These are phyloP conservation scores for Nannoperca obscura DNA, from an alignment of 2,797 vertebrate species.

Conservation along the genomic window DNA sequence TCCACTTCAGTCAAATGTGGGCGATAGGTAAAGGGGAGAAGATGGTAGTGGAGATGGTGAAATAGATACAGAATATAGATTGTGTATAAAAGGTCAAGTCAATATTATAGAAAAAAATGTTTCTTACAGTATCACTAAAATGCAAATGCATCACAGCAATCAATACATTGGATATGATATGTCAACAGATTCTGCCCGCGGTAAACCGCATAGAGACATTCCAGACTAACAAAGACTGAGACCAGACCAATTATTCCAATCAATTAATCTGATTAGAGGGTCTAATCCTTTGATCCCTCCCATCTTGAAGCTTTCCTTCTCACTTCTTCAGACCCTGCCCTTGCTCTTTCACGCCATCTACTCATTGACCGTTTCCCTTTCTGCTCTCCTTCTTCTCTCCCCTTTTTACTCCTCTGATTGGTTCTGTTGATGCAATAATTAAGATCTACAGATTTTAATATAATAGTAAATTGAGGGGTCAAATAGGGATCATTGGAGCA, in stretches of 20 bases:
- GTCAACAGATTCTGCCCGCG: constrained; percentile 10
- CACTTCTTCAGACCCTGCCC: constrained; percentile 14
- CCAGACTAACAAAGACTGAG: constrained; percentile 20
- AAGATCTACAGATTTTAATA: constrained; percentile 25
- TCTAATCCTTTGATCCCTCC: constrained; percentile 39
- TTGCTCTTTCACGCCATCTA: constrained; percentile 7
- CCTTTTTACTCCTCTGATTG: constrained; percentile 23
- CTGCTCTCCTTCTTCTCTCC: not conserved
- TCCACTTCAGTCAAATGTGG: constrained; percentile 20
- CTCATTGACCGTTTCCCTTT: constrained; percentile 1
- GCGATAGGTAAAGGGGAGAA: constrained; percentile 3
- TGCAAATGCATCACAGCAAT: not conserved
- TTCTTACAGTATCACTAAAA: not conserved
- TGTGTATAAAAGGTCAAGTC: constrained; percentile 12
- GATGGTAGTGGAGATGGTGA: constrained; percentile 11
- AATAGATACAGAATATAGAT: constrained; percentile 10
- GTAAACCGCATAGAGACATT: constrained; percentile 22
- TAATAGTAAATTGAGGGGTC: constrained; percentile 11
- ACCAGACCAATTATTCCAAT: constrained; percentile 46
- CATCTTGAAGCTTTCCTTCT: constrained; percentile 28
- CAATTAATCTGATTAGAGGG: constrained; percentile 45
- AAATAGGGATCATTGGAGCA: not conserved
- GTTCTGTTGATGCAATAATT: constrained; percentile 21
- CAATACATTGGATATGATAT: not conserved
- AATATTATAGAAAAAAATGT: not conserved